phyloP scores from a whole-genome alignment of 2,113 vertebrate genomes.

The Sinocyclocheilus rhinocerous region DNA sequence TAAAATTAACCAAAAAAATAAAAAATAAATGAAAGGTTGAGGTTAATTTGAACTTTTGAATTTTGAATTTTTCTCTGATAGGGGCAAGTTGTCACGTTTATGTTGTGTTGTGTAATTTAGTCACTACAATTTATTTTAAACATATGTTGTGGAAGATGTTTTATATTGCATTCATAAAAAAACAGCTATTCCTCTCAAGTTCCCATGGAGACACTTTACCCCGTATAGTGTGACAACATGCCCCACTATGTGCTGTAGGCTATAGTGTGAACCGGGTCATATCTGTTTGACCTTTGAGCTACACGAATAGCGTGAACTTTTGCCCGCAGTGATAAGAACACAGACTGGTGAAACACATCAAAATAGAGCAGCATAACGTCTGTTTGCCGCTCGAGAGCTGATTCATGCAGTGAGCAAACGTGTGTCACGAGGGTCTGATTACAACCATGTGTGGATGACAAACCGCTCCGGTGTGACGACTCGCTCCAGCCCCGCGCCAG shows the following conservation, averaged over 20 bases:
- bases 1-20: no score
- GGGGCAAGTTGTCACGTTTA: no score
- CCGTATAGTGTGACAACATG: background rate
- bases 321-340: conserved; percentile 1
- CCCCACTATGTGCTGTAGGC: background rate
- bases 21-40: no score
- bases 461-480: no score
- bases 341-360: background rate
- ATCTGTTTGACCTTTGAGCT: conserved; percentile 17
- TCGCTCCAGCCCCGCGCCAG: background rate
- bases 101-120: background rate
- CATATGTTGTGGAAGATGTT: background rate
- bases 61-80: no score
- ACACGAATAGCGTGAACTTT: conserved; percentile 33
- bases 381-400: background rate
- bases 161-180: background rate
- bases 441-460: conserved; percentile 3
- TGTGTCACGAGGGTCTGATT: conserved; percentile 20
- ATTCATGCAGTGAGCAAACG: conserved; percentile 16
- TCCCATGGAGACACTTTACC: background rate
- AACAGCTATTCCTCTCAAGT: background rate
- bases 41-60: no score
- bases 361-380: background rate
- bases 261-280: background rate
- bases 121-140: background rate